phyloP scores from a whole-genome alignment of 2,113 vertebrate species.

The Apteryx owenii region DNA sequence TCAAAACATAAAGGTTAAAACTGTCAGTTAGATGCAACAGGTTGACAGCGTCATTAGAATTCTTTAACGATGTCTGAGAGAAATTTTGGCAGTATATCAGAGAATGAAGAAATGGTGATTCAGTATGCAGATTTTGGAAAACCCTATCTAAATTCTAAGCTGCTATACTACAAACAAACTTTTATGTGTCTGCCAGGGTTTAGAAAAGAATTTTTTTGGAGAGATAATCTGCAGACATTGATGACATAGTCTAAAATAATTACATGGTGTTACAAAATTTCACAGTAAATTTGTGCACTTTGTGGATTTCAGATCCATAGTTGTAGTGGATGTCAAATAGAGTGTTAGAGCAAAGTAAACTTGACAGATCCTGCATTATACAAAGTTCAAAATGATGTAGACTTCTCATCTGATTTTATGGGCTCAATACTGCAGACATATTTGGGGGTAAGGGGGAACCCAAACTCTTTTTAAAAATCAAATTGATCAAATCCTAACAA shows the following conservation, averaged over 20 bases:
- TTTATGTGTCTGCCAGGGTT: not conserved
- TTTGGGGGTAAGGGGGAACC: not conserved
- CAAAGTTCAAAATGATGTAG: not conserved
- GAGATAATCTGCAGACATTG: not conserved
- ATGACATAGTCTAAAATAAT: not conserved
- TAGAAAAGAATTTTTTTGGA: slow-evolving; percentile 9
- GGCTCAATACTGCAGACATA: not conserved
- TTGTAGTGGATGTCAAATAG: not conserved
- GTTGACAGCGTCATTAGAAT: slow-evolving; percentile 7
- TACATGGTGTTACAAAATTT: not conserved
- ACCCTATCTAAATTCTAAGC: not conserved
- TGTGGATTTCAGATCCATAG: not conserved
- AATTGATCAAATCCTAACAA: not conserved
- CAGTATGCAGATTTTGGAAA: slow-evolving; percentile 16
- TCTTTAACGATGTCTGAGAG: not conserved
- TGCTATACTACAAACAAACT: slow-evolving; percentile 21
- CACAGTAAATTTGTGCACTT: not conserved
- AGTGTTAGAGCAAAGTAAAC: not conserved
- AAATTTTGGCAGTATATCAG: slow-evolving; percentile 10
- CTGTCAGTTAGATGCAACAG: not conserved
- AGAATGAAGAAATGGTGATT: not conserved
- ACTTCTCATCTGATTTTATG: not conserved
- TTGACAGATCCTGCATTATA: not conserved
- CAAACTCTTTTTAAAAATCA: not conserved
- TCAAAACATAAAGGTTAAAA: slow-evolving; percentile 27